Percentiles rank a stretch among this genome's conserved stretches.
phyloP scores from a whole-genome alignment of 2,888 invertebrate genomes.

The Azorinus chamasolen region DNA sequence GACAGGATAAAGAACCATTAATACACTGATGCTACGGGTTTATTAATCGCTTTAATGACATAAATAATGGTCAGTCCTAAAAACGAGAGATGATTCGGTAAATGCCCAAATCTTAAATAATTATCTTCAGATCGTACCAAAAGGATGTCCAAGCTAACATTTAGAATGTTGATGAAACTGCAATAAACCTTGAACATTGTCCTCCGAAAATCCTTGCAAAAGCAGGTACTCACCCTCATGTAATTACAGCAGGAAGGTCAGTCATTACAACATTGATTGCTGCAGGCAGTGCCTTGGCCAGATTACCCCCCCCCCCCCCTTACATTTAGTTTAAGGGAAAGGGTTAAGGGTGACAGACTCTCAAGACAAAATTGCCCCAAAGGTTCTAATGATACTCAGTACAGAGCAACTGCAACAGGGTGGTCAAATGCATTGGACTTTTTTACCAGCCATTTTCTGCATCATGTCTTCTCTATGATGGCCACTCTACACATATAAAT shows the following conservation, averaged over 20 bases:
- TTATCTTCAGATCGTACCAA: slow-evolving; percentile 12
- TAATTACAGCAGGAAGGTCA: slow-evolving; percentile 24
- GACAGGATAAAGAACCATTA: slow-evolving; percentile 34
- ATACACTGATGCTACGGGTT: slow-evolving; percentile 53
- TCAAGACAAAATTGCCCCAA: slow-evolving; percentile 16
- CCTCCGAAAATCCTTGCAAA: slow-evolving; percentile 41
- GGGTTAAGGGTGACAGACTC: slow-evolving; percentile 48
- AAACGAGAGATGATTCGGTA: slow-evolving; percentile 40
- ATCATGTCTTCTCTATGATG: slow-evolving; percentile 48
- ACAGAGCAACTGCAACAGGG: slow-evolving; percentile 15
- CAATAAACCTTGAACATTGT: slow-evolving; percentile 40
- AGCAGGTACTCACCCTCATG: slow-evolving; percentile 21
- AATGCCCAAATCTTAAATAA: slow-evolving; percentile 6
- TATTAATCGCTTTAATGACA: slow-evolving; percentile 27
- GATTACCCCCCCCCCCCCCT: slow-evolving; percentile 25
- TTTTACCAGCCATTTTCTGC: slow-evolving; percentile 36
- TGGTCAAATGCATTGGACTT: slow-evolving; percentile 41
- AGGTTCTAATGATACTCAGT: slow-evolving; percentile 35
- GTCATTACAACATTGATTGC: slow-evolving; percentile 38
- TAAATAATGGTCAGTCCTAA: slow-evolving; percentile 36
- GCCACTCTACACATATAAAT: slow-evolving; percentile 47
- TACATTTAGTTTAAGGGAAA: slow-evolving; percentile 49
- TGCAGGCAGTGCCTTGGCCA: slow-evolving; percentile 47
- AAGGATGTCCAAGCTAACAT: slow-evolving; percentile 32
- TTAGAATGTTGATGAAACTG: slow-evolving; percentile 49